A percentile compares a stretch with the other conserved stretches of the same genome.
Evolutionary conservation across 2,888 invertebrate genomes (phyloP).

Genomic region (Octodonta nipae): DNA sequence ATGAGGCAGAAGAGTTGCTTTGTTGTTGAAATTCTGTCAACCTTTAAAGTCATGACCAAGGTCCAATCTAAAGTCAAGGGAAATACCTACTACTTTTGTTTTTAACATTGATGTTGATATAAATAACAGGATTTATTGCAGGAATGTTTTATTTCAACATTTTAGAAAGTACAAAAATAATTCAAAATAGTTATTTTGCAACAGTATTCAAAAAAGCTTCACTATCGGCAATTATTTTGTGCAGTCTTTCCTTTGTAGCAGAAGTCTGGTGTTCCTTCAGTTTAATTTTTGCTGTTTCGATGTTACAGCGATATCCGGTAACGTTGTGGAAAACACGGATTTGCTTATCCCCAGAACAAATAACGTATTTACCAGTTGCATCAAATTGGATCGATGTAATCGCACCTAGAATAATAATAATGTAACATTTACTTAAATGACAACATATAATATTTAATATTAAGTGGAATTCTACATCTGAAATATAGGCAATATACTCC

Average conservation of each 20-base stretch:
- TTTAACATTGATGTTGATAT: too few relatives aligned
- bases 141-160: too few relatives aligned
- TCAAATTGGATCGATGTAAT: slow-evolving; percentile 60
- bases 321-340: slow-evolving; percentile 70
- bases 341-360: slow-evolving; percentile 61
- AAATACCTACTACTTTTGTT: too few relatives aligned
- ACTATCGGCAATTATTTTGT: slow-evolving; percentile 52
- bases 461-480: too few relatives aligned
- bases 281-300: slow-evolving; percentile 37
- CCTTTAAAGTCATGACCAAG: too few relatives aligned
- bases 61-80: too few relatives aligned
- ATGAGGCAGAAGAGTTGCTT: too few relatives aligned
- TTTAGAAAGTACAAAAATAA: too few relatives aligned
- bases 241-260: slow-evolving; percentile 64
- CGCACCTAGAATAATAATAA: slow-evolving; percentile 49
- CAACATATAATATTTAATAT: slow-evolving; percentile 1
- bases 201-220: slow-evolving; percentile 31
- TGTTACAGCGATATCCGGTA: slow-evolving; percentile 46
- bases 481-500: slow-evolving; percentile 1
- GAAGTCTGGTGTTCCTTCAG: slow-evolving; percentile 48
- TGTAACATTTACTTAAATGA: too few relatives aligned
- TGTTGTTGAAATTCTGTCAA: too few relatives aligned
- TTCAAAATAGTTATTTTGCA: too few relatives aligned
- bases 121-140: too few relatives aligned
- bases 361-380: slow-evolving; percentile 56